Conservation (phyloP, 2,113 vertebrate species). For the Calypte anna region DNA sequence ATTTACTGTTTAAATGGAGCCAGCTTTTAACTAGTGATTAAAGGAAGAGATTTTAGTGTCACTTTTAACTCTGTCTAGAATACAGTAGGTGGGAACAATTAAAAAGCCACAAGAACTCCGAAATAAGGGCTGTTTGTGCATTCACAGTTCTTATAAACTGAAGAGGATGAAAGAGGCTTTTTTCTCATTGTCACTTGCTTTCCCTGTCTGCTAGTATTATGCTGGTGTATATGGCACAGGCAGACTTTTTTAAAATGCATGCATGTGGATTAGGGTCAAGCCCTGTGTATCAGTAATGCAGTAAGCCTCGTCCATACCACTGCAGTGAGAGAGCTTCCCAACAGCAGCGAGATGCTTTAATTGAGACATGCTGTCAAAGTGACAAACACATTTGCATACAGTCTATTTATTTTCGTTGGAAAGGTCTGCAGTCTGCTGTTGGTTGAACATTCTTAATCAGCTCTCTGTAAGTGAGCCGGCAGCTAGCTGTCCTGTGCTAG, state of each 20-base stretch:
- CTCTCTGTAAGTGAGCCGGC: slow-evolving; percentile 83
- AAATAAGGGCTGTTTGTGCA: slow-evolving; percentile 76
- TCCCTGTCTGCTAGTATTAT: slow-evolving; percentile 80
- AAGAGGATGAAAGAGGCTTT: slow-evolving; percentile 80
- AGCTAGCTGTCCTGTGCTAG: slow-evolving; percentile 79
- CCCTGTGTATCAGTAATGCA: slow-evolving; percentile 84
- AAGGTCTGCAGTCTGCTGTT: slow-evolving; percentile 85
- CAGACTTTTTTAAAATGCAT: slow-evolving; percentile 79
- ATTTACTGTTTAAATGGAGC: slow-evolving; percentile 63
- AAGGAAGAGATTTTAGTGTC: slow-evolving; percentile 74
- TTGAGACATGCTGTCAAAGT: slow-evolving; percentile 98
- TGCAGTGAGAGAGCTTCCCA: slow-evolving; percentile 78
- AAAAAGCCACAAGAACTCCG: slow-evolving; percentile 77
- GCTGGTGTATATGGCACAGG: slow-evolving; percentile 71
- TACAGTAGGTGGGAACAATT: slow-evolving; percentile 76
- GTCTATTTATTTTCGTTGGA: slow-evolving; percentile 88
- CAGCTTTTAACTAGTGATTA: slow-evolving; percentile 67
- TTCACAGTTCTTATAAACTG: slow-evolving; percentile 76
- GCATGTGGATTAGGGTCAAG: slow-evolving; percentile 81
- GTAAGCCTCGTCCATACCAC: slow-evolving; percentile 77
- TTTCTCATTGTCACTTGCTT: slow-evolving; percentile 78
- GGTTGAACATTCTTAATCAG: slow-evolving; percentile 93
- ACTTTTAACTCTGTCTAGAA: slow-evolving; percentile 74
- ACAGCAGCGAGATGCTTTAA: slow-evolving; percentile 86
- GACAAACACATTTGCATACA: slow-evolving; percentile 98